Conservation (phyloP, 1,140 invertebrate genomes). For the Polypedilum pembai region DNA sequence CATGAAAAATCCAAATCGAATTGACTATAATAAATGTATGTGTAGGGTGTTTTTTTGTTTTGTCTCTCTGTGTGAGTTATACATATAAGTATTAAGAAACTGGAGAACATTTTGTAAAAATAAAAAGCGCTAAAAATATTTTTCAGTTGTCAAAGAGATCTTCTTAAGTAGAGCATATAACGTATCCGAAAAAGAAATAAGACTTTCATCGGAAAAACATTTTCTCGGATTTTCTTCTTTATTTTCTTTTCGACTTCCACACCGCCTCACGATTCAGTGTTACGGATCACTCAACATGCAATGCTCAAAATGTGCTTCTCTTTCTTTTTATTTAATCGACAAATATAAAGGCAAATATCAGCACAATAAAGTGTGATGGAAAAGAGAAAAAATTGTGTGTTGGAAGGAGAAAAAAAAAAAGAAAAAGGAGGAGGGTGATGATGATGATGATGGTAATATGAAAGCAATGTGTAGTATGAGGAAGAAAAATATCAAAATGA, state of each 20-base stretch:
- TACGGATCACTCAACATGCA: slow-evolving; percentile 11
- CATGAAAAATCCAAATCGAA: slow-evolving; percentile 18
- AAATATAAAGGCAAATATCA: slow-evolving; percentile 19
- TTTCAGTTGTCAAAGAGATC: no score
- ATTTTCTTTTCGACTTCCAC: background rate
- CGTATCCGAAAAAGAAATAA: background rate
- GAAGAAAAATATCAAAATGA: background rate
- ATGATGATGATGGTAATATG: background rate
- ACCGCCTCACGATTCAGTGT: slow-evolving; percentile 1
- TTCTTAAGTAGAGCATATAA: background rate
- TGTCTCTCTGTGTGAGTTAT: background rate
- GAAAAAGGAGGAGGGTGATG: background rate
- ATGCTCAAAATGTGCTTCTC: background rate
- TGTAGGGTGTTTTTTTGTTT: no score
- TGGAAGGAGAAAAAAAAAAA: background rate
- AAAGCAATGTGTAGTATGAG: background rate
- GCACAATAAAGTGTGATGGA: slow-evolving; percentile 16
- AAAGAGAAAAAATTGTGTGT: background rate
- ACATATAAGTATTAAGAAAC: no score
- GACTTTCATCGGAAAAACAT: background rate
- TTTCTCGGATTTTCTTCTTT: slow-evolving; percentile 18
- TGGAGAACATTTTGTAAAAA: no score
- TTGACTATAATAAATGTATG: background rate
- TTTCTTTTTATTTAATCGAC: slow-evolving; percentile 19
- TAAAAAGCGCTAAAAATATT: no score